Percentiles rank a stretch among this genome's conserved stretches.
These are phyloP conservation scores for Anableps anableps DNA, from an alignment of 2,797 vertebrate species.

Conservation along the genomic window DNA sequence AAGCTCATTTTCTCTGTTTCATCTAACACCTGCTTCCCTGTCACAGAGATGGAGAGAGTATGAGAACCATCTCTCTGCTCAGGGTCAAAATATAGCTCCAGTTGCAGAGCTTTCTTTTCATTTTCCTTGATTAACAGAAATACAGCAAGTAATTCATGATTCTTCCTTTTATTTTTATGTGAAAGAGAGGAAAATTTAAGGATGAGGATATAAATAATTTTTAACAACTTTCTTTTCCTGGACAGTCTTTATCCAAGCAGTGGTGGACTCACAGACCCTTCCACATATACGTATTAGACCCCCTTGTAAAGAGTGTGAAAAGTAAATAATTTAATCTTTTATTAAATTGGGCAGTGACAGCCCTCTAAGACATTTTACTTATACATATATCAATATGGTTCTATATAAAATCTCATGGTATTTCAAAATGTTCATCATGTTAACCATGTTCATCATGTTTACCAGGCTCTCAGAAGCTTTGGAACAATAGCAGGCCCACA, in stretches of 20 bases:
- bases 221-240: background rate
- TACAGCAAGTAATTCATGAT: background rate
- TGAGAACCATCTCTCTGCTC: conserved; percentile 16
- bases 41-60: conserved; percentile 38
- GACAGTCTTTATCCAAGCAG: background rate
- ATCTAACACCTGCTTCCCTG: conserved; percentile 70
- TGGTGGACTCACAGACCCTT: background rate
- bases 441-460: too few relatives aligned
- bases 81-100: conserved; percentile 26
- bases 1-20: conserved; percentile 64
- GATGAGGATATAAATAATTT: background rate
- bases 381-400: too few relatives aligned
- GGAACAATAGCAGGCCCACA: background rate
- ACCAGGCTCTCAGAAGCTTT: background rate
- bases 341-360: background rate
- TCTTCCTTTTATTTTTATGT: background rate
- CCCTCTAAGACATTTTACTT: too few relatives aligned
- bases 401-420: too few relatives aligned
- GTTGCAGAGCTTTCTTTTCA: conserved; percentile 8
- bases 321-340: background rate
- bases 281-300: background rate
- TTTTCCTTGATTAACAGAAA: conserved; percentile 17
- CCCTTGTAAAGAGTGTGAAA: background rate
- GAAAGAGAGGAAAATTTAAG: background rate
- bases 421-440: too few relatives aligned